Percentiles rank a stretch among this genome's conserved stretches.
These are phyloP conservation scores for Drosophila mauritiana DNA, from an alignment of 1,140 invertebrate species.

Conservation along the genomic window DNA sequence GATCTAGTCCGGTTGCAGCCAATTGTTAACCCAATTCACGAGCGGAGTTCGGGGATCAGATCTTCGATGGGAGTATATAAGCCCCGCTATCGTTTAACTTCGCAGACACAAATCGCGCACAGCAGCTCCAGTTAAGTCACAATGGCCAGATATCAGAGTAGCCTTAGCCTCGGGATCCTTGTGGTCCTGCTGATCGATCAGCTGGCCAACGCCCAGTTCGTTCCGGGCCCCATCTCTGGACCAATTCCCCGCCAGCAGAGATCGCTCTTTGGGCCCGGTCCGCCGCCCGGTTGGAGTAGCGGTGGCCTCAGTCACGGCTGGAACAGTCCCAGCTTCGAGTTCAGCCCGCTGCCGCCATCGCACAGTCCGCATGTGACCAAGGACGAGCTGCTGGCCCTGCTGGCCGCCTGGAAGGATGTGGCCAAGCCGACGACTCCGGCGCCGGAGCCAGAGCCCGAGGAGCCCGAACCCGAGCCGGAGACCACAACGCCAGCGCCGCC, in stretches of 20 bases:
- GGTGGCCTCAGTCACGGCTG: constrained; percentile 17
- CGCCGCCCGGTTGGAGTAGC: constrained; percentile 27
- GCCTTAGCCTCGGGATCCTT: constrained; percentile 18
- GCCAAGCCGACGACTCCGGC: constrained; percentile 50
- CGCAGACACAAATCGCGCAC: constrained; percentile 59
- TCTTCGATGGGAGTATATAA: constrained; percentile 49
- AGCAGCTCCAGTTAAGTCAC: constrained; percentile 18
- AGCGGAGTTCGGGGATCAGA: constrained; percentile 29
- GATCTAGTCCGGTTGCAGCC: constrained; percentile 30
- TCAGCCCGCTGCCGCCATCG: constrained; percentile 34
- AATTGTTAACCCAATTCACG: constrained; percentile 65
- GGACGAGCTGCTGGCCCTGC: constrained; percentile 67
- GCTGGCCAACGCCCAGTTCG: constrained; percentile 17
- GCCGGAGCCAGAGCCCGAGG: constrained; percentile 57
- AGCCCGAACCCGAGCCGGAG: constrained; percentile 60
- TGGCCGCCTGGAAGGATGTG: constrained; percentile 71
- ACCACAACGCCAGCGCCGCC: constrained; percentile 46
- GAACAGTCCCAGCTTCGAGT: constrained; percentile 37
- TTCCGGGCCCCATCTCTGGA: constrained; percentile 3
- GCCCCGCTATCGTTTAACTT: constrained; percentile 1
- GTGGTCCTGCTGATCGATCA: constrained; percentile 24
- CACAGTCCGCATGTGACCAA: constrained; percentile 64
- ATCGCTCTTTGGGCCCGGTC: constrained; percentile 35
- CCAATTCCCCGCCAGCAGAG: constrained; percentile 21
- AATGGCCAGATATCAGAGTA: constrained; percentile 34